Evolutionary conservation across 2,113 vertebrate species (phyloP), one percentile per base, ranked within the genome.

Genomic region (Eclectus roratus): DNA sequence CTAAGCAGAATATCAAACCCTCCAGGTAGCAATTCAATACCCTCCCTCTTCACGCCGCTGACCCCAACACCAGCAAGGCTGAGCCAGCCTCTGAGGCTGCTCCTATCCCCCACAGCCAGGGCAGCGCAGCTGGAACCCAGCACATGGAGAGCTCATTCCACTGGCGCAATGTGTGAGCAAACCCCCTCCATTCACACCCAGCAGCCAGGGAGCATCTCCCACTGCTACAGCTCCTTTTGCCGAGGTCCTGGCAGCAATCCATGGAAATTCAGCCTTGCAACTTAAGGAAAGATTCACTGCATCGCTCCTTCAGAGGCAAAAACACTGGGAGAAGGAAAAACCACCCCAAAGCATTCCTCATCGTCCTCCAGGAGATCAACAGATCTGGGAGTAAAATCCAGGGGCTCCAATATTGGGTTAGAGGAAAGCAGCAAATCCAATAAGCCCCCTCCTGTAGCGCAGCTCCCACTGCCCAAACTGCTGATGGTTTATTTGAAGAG

Each of bases 1-100:
- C 93, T 73, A 73, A 91, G 96, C 95, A 92, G 96, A 97, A 96
- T 96, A 96, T 96, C 96, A 97, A 97, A 94, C 89, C 10, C 92
- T 89, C 46, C 90, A 68, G 76, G 33, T 84, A 97, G 95, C 4
- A 86, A 96, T 95, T 91, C 90, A 7, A 41, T 56, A 29, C 68
- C 58, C 80, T 83, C 55, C 81, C 86, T 73, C 87, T 79, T 77
- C 82, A 65, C 37, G 89, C 74, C 2, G 7, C 47, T 78, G 93
- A 83, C 73, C 58, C 88, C 80, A 70, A 1, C 76, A 23, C 35
- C 69, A 41, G 44, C 16, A 1, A 11, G 27, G 74, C 76, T 46
- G 44, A 52, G 43, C 33, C 70, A 74, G 53, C 49, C 60, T 29
- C 37, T 2, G 5, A 25, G 24, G 76, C 14, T 35, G 88, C 20